phyloP scores from a whole-genome alignment of 2,888 invertebrate genomes.

The Acrobasis repandana region DNA sequence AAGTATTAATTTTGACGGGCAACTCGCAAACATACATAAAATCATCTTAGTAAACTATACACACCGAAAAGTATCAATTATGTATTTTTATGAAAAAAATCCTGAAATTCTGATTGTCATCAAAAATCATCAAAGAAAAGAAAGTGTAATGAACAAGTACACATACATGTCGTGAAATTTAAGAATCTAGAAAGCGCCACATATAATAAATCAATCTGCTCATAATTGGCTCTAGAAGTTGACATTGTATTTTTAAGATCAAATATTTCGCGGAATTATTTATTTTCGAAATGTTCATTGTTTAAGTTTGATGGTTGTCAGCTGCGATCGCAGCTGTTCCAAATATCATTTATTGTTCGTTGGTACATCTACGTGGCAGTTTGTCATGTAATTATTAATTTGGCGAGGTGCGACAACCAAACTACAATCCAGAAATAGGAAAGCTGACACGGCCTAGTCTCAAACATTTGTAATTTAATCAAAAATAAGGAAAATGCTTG shows the following conservation, averaged over 20 bases:
- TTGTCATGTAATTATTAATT: not conserved
- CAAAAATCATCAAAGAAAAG: too few relatives aligned
- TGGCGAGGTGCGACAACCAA: not conserved
- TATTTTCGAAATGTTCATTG: not conserved
- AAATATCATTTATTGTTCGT: not conserved
- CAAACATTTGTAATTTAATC: not conserved
- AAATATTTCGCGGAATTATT: too few relatives aligned
- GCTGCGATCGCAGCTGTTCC: not conserved
- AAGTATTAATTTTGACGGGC: not conserved
- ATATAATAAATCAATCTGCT: too few relatives aligned
- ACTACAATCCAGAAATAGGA: not conserved
- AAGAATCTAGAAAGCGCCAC: too few relatives aligned
- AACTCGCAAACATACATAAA: not conserved
- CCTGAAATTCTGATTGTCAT: too few relatives aligned
- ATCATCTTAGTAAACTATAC: not conserved
- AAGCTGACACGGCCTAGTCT: conserved; percentile 16
- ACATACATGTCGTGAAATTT: too few relatives aligned
- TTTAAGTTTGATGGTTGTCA: not conserved
- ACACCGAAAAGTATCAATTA: too few relatives aligned
- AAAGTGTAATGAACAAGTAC: too few relatives aligned
- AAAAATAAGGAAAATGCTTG: too few relatives aligned
- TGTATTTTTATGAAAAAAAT: too few relatives aligned
- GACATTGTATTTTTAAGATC: too few relatives aligned
- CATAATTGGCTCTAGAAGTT: too few relatives aligned
- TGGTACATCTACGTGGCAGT: not conserved